A percentile compares a stretch with the other conserved stretches of the same genome.
Conservation (phyloP, 2,888 invertebrate species). For the Melieria omissa region DNA sequence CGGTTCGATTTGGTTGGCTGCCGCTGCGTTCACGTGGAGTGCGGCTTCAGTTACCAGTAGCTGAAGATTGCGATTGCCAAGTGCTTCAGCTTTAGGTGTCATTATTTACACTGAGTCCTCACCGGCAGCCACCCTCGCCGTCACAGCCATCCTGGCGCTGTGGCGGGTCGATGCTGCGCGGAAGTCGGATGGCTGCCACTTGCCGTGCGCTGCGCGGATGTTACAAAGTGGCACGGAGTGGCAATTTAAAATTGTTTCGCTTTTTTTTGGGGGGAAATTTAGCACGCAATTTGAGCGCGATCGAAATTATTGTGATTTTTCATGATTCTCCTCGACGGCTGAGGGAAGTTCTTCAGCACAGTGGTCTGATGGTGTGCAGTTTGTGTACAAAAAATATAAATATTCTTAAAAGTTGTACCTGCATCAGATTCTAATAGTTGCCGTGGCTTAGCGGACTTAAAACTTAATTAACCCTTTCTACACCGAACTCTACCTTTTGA, state of each 20-base stretch:
- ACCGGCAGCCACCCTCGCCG: neutral
- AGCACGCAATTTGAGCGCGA: conserved; percentile 46
- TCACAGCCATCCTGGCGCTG: neutral
- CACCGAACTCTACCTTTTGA: too few species aligned
- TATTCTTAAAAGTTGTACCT: too few species aligned
- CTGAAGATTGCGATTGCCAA: neutral
- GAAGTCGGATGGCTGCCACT: too few species aligned
- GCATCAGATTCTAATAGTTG: too few species aligned
- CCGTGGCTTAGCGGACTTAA: too few species aligned
- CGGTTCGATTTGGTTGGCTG: neutral
- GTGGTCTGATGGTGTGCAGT: neutral
- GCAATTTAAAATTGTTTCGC: conserved; percentile 44
- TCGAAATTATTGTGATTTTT: conserved; percentile 44
- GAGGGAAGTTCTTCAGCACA: neutral
- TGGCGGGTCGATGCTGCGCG: neutral
- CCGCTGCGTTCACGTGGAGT: too few species aligned
- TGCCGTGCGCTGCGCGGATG: neutral
- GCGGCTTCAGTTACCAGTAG: too few species aligned
- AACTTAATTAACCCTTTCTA: too few species aligned
- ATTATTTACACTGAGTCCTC: conserved; percentile 17
- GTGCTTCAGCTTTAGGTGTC: conserved; percentile 23
- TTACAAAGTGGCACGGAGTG: conserved; percentile 36
- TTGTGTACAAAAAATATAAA: too few species aligned
- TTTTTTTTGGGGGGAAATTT: conserved; percentile 42
- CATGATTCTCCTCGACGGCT: conserved; percentile 19